Conservation (phyloP, 2,113 vertebrate genomes). For the Enhydra lutris region DNA sequence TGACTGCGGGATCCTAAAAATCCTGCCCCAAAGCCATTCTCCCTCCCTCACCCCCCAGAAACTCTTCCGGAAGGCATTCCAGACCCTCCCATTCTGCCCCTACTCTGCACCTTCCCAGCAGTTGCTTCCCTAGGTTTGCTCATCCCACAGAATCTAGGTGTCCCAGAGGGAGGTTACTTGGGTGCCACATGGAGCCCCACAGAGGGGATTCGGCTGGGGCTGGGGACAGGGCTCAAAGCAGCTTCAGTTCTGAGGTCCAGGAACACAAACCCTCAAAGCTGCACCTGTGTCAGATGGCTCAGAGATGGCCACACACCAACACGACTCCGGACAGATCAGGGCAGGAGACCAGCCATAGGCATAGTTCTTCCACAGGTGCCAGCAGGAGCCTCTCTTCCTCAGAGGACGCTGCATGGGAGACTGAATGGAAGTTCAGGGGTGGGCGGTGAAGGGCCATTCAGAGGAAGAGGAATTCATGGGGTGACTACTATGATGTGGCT, state of each 20-base stretch:
- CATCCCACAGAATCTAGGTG: neutral
- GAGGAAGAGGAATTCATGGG: neutral
- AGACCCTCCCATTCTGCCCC: no score
- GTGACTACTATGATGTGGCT: no score
- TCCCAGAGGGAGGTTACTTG: neutral
- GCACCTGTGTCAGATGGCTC: neutral
- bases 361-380: fast-evolving
- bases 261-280: neutral
- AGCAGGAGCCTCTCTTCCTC: neutral
- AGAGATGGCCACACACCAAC: neutral
- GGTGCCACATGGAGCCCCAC: neutral
- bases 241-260: neutral
- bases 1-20: neutral
- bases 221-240: neutral
- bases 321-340: neutral
- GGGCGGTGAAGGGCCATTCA: no score
- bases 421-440: neutral
- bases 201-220: neutral
- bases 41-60: neutral
- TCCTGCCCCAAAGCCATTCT: neutral
- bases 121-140: neutral
- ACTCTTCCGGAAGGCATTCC: neutral
- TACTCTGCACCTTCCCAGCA: neutral
- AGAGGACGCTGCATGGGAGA: neutral
- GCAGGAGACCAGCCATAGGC: neutral